Evolutionary conservation across 2,797 vertebrate species (phyloP).

Genomic region (Falco concolor): DNA sequence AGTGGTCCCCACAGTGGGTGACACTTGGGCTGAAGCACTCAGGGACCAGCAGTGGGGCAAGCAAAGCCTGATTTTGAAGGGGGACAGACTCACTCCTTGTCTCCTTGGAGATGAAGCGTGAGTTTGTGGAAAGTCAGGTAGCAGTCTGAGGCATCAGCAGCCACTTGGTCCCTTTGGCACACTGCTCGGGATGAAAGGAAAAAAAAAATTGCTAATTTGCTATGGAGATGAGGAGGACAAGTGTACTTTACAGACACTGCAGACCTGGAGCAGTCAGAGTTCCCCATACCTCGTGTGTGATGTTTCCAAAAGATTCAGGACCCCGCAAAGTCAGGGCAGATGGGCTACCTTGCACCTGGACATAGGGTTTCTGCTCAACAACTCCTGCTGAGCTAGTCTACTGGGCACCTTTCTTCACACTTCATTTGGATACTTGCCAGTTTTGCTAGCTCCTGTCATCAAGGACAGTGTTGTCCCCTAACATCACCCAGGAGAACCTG

Average conservation of each 20-base stretch:
- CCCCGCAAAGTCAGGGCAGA: neutral
- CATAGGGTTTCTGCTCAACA: neutral
- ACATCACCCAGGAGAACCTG: neutral
- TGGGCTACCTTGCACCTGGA: neutral
- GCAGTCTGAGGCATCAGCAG: constrained; percentile 80
- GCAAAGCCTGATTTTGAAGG: neutral
- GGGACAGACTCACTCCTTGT: constrained; percentile 74
- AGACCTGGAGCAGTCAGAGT: neutral
- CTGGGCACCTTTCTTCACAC: neutral
- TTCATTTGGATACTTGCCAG: neutral
- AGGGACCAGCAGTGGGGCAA: neutral
- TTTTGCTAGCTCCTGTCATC: neutral
- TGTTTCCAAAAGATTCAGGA: neutral
- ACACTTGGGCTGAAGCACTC: neutral
- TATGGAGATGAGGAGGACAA: accelerated
- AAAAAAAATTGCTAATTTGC: neutral
- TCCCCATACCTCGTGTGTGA: neutral
- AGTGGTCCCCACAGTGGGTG: accelerated
- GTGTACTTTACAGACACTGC: neutral
- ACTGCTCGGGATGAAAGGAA: constrained; percentile 42
- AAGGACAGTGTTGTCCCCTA: neutral
- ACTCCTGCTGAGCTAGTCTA: neutral
- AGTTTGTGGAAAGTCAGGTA: constrained; percentile 83
- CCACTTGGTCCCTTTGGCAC: constrained; percentile 74
- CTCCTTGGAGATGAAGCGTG: constrained; percentile 79